Evolutionary conservation across 2,113 vertebrate species (phyloP), one percentile per base, ranked within the genome.

Genomic region (Vombatus ursinus): DNA sequence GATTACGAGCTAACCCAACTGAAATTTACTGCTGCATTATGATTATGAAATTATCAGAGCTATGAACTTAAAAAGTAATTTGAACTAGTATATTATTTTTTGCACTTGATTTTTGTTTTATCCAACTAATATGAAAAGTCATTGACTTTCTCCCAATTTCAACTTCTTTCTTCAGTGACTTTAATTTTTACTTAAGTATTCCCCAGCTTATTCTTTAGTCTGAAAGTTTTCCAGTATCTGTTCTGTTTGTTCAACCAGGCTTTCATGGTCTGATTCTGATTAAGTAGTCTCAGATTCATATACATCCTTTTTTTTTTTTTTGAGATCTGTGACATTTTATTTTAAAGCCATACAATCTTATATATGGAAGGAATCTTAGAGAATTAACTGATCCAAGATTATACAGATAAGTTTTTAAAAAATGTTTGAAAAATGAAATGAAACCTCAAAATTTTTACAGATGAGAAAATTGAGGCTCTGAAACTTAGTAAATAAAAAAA

Each of bases 41-140:
- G 52, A 24, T 91, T 93, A 16, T 9, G 84, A 44, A 92, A 92
- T 0, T 0, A 19, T 48, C 10, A 89, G 52, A 47, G 22, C 52
- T 95, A 5, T 49, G 14, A 7, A 50, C 96, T 89, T 94, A 50
- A 95, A 92, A 57, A 91, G 49, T 94, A 53, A 53, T 53, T 24
- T 53, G 52, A 53, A 24, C 52, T 53, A 54, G 53, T 54, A 8
- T 54, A 54, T 52, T 19, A 3, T 52, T 77, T 68, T 68, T 68
- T 68, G 28, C 61, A 77, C 14, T 77, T 77, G 16, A n/a, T 8
- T 77, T 77, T 44, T 22, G 1, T n/a, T n/a, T 84, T 44, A 84
- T 22, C n/a, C n/a, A 84, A 84, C 16, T 44, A 31, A 68, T 8
- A 44, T 22, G 7, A n/a, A n/a, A 84, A 37, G 28, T 7, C 14